A percentile compares a stretch with the other conserved stretches of the same genome.
Conservation (phyloP, 1,140 invertebrate species). For the Atta texana region DNA sequence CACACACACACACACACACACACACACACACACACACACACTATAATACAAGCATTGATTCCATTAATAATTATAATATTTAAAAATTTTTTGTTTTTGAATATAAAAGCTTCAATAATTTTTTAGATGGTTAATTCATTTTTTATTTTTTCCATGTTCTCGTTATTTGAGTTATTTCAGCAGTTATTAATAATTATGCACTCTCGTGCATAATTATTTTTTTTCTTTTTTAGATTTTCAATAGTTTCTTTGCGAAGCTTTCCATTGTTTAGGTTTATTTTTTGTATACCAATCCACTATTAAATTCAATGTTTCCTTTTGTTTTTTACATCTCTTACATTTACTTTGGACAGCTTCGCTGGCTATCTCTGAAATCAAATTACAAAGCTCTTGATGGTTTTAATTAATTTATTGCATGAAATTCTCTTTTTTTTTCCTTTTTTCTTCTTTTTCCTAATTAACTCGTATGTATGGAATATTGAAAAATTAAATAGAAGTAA, state of each 20-base stretch:
- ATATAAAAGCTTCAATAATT: neutral
- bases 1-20: too few relatives aligned
- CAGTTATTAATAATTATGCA: neutral
- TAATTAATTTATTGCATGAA: neutral
- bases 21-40: too few relatives aligned
- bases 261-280: conserved; percentile 65
- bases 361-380: conserved; percentile 51
- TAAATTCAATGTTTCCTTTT: conserved; percentile 47
- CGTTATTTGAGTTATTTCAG: neutral
- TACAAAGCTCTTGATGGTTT: neutral
- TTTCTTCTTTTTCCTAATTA: neutral
- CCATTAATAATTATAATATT: neutral
- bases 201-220: neutral
- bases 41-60: neutral
- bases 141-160: neutral
- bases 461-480: neutral
- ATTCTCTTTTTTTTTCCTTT: neutral
- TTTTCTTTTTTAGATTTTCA: conserved; percentile 26
- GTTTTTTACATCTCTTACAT: conserved; percentile 73
- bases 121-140: neutral
- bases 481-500: neutral
- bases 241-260: neutral
- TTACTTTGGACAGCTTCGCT: conserved; percentile 65
- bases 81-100: neutral
- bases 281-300: conserved; percentile 56